phyloP scores from a whole-genome alignment of 2,888 invertebrate species.

The Lasioglossum lativentre region DNA sequence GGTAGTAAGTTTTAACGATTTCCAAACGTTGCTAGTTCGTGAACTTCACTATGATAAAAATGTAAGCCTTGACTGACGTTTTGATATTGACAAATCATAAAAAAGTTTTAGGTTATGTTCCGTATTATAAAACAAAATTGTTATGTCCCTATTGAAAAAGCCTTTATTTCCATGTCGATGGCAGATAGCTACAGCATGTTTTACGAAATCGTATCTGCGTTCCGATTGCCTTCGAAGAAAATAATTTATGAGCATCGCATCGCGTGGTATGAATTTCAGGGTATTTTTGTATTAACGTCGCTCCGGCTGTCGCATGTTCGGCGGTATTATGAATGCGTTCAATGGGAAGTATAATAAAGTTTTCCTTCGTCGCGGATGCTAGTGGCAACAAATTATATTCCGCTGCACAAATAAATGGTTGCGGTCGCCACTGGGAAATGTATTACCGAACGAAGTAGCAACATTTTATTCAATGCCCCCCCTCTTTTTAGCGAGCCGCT shows the following conservation, averaged over 20 bases:
- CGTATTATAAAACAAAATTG: no score
- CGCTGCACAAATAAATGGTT: background rate
- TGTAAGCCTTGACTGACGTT: no score
- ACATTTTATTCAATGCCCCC: constrained; percentile 12
- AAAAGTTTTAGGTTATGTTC: no score
- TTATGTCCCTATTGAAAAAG: no score
- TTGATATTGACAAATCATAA: no score
- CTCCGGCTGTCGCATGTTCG: background rate
- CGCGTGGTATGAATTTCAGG: background rate
- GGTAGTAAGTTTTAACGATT: no score
- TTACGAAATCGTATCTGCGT: background rate
- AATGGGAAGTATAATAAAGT: constrained; percentile 4
- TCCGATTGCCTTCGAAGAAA: background rate
- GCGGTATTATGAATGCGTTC: background rate
- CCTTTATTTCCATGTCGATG: no score
- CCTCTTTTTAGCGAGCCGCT: background rate
- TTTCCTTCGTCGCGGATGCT: background rate
- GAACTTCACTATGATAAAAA: no score
- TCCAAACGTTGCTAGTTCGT: no score
- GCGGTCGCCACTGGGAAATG: constrained; percentile 21
- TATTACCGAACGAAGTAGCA: constrained; percentile 6
- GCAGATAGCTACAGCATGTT: no score
- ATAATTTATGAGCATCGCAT: background rate
- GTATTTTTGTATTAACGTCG: background rate
- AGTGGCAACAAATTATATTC: background rate